Evolutionary conservation across 2,797 vertebrate genomes (phyloP), one percentile per base, ranked within the genome.

Genomic region (Apogon talboti): DNA sequence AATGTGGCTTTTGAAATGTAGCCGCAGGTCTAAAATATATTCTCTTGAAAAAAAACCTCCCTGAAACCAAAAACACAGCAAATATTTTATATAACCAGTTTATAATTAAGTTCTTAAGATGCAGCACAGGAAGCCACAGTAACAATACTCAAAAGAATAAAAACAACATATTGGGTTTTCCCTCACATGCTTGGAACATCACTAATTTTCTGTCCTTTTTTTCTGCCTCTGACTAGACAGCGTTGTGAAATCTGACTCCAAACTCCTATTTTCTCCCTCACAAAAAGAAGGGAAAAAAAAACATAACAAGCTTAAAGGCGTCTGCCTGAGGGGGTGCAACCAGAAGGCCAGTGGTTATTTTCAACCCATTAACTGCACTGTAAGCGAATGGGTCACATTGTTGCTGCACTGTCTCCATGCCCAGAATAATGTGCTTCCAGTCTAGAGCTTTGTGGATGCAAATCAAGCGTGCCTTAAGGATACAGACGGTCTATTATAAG

Each of bases 401-500:
- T 81, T 70, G 46, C 79, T n/a, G 77, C 61, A 48, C 66, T 19
- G 72, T 84, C 78, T 86, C 78, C 28, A 33, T 48, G 66, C 66
- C 56, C n/a, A 18, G 62, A 78, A 78, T 84, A 79, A 82, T 74
- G 78, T 38, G 79, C 84, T 79, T 50, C 50, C 14, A 50, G 61
- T 78, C 70, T 41, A 7, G 10, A 33, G 66, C 79, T 87, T 81
- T 87, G 79, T 63, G 60, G 82, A 88, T 78, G 83, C 82, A 88
- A 88, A 87, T 83, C 73, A 73, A 82, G 81, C 45, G n/a, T 51
- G 76, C 76, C 83, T 79, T 60, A n/a, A 84, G 86, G 87, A 79
- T 81, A 83, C 83, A 88, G 82, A 79, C 78, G 5, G 76, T 68
- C 84, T 54, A 76, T 88, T 90, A 89, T 82, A 61, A 81, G 11